phyloP scores from a whole-genome alignment of 2,113 vertebrate genomes.

The Dendropsophus ebraccatus region DNA sequence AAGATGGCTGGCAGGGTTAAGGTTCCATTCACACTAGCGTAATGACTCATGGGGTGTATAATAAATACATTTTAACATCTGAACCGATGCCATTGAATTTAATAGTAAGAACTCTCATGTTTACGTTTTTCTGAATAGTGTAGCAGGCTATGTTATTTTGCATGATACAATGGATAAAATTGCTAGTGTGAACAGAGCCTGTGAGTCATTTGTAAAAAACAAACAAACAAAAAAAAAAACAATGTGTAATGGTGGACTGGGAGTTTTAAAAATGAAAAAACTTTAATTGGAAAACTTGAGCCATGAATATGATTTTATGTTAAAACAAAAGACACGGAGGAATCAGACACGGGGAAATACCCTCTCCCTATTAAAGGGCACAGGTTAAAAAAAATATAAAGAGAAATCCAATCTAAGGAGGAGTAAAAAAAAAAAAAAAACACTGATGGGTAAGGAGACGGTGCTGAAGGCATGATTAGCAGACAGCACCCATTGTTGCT shows the following conservation, averaged over 20 bases:
- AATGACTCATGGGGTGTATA: background rate
- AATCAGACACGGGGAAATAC: conserved; percentile 4
- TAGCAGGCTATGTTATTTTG: background rate
- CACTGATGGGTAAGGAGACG: conserved; percentile 9
- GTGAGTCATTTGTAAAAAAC: background rate
- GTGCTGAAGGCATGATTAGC: conserved; percentile 37
- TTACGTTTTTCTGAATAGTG: too few relatives aligned
- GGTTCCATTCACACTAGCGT: background rate
- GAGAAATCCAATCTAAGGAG: background rate
- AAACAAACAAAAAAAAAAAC: background rate
- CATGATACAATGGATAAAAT: background rate
- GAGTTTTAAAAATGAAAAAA: too few relatives aligned
- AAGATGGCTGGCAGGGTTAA: background rate
- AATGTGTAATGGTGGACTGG: too few relatives aligned
- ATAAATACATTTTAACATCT: background rate
- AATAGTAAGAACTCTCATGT: background rate
- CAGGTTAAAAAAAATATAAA: background rate
- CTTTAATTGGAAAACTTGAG: background rate
- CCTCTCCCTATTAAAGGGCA: background rate
- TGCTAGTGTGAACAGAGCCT: background rate
- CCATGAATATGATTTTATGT: background rate
- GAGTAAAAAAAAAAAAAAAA: conserved; percentile 8
- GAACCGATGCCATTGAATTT: background rate
- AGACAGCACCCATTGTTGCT: conserved; percentile 37
- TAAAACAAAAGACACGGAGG: background rate